Evolutionary conservation across 2,113 vertebrate species (phyloP).

Genomic region (Callopanchax toddi): DNA sequence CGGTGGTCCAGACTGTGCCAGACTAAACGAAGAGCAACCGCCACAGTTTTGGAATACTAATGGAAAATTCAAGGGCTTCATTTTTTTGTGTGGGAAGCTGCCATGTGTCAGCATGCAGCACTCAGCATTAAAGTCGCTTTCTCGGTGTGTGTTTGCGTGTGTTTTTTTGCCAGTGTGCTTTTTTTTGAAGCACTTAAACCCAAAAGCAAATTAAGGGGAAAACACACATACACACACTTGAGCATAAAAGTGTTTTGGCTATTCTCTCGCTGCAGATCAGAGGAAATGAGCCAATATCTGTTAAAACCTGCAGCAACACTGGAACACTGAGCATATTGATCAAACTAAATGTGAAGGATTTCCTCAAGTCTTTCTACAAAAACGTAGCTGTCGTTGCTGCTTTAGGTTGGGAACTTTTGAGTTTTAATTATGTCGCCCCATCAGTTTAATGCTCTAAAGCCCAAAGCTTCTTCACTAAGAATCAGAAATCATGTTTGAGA

Average conservation of each 20-base stretch:
- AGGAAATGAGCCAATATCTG: conserved; percentile 28
- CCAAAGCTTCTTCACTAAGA: conserved; percentile 24
- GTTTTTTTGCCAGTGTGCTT: conserved; percentile 37
- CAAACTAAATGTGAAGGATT: not conserved
- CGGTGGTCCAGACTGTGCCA: conserved; percentile 37
- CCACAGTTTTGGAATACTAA: conserved; percentile 64
- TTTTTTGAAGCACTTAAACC: conserved; percentile 59
- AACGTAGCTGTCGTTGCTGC: conserved; percentile 52
- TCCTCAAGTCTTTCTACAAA: not conserved
- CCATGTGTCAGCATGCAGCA: conserved; percentile 66
- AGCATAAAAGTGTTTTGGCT: conserved; percentile 23
- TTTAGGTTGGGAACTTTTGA: conserved; percentile 57
- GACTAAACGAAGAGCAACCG: conserved; percentile 47
- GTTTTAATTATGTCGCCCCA: conserved; percentile 50
- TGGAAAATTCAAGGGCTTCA: conserved; percentile 64
- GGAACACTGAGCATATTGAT: not conserved
- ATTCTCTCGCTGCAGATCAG: conserved; percentile 18
- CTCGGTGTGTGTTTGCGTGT: conserved; percentile 17
- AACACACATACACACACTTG: conserved; percentile 31
- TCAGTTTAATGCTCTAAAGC: no score
- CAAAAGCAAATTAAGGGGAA: conserved; percentile 58
- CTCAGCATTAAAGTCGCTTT: conserved; percentile 48
- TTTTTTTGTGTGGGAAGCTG: conserved; percentile 66
- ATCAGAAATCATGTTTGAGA: conserved; percentile 48
- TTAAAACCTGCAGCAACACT: conserved; percentile 24